Percentiles rank a stretch among this genome's conserved stretches.
Conservation (phyloP, 2,888 invertebrate species). For the Ochropacha duplaris region DNA sequence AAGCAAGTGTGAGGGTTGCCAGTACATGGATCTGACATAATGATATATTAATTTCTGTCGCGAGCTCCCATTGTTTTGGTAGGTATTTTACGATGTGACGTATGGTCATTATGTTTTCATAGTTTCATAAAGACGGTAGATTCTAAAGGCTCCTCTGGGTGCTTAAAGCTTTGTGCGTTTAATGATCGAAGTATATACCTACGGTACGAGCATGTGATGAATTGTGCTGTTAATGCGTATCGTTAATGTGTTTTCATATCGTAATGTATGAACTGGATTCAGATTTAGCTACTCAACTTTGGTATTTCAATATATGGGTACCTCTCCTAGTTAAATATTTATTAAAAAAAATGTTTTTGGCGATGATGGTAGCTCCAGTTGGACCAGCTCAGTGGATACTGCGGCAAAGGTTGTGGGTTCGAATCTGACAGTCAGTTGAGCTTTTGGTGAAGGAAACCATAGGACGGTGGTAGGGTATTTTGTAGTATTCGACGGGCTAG, state of each 20-base stretch:
- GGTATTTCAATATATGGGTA: no score
- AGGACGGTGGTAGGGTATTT: no score
- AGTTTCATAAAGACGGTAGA: slow-evolving; percentile 76
- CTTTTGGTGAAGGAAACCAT: no score
- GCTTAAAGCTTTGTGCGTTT: slow-evolving; percentile 64
- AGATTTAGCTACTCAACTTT: background rate
- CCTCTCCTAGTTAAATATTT: no score
- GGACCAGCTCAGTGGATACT: no score
- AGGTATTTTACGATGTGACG: slow-evolving; percentile 80
- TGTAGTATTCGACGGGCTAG: no score
- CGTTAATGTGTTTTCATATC: slow-evolving; percentile 21
- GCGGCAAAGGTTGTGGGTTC: no score
- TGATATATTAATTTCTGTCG: slow-evolving; percentile 83
- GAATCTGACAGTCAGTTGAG: no score
- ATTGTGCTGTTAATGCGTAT: slow-evolving; percentile 44
- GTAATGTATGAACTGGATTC: slow-evolving; percentile 6
- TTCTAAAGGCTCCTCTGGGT: slow-evolving; percentile 55
- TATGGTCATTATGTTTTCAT: slow-evolving; percentile 82
- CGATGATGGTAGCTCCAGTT: no score
- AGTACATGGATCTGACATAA: slow-evolving; percentile 79
- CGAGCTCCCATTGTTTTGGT: slow-evolving; percentile 78
- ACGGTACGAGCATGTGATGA: slow-evolving; percentile 54
- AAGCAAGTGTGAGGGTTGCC: slow-evolving; percentile 46
- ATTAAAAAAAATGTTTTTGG: no score
- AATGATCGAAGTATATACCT: slow-evolving; percentile 65